Evolutionary conservation across 2,113 vertebrate species (phyloP), one percentile per base, ranked within the genome.

Genomic region (Gymnobelideus leadbeateri): DNA sequence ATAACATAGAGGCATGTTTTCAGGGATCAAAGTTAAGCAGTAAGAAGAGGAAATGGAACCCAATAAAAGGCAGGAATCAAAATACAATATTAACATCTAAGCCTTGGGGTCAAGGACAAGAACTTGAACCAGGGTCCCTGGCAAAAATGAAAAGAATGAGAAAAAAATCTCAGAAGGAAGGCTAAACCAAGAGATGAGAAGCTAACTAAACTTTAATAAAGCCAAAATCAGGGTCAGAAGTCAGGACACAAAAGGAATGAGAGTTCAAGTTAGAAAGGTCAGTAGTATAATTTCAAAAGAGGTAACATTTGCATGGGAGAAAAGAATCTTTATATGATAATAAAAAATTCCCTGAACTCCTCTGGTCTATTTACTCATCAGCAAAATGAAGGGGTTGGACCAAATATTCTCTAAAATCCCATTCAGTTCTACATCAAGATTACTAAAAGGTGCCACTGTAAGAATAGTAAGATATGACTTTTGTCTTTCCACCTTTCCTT

Each of bases 21-120:
- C 94, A 96, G 84, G 46, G 93, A 16, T 89, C n/a, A 92, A 24
- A 55, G 95, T 25, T 91, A 46, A 92, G 89, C 94, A 11, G 68
- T 54, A 49, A 0, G 93, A 95, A 96, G 28, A 97, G 95, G 95
- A 97, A 97, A 96, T 89, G n/a, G 96, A 91, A 95, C 31, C 31
- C 95, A n/a, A 90, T 9, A 51, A 93, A 46, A 94, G n/a, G 61
- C 46, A 95, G 25, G 96, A 51, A 10, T 47, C 28, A 96, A 91
- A 47, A 95, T 91, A 51, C 92, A 92, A 97, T 94, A 97, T 94
- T 90, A 96, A 93, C n/a, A 4, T 84, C n/a, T 19, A 43, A 84
- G 68, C 7, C n/a, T 84, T 43, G n/a, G 51, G 28, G 16, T 25
- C 52, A 61, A 46, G 6, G 24, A 93, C 68, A 94, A 91, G 52